A percentile compares a stretch with the other conserved stretches of the same genome.
Conservation (phyloP, 2,797 vertebrate species). For the Clarias laeviceps region DNA sequence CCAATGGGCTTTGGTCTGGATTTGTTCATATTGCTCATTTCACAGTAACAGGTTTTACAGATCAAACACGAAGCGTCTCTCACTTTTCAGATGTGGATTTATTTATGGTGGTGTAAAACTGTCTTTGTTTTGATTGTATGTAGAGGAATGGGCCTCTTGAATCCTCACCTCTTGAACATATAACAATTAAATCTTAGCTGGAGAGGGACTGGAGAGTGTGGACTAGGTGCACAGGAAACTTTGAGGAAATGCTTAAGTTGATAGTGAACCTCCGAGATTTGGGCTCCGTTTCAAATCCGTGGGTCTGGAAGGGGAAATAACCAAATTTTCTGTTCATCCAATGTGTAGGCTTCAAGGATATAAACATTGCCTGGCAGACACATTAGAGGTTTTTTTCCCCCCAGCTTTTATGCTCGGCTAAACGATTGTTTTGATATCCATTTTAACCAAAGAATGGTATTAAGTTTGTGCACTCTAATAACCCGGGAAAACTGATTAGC, state of each 20-base stretch:
- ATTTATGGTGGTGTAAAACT: slow-evolving; percentile 40
- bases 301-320: slow-evolving; percentile 54
- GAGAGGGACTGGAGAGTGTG: slow-evolving; percentile 60
- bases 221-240: slow-evolving; percentile 59
- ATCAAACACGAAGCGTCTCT: slow-evolving; percentile 11
- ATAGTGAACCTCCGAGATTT: slow-evolving; percentile 62
- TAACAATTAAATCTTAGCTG: slow-evolving; percentile 51
- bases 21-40: slow-evolving; percentile 18
- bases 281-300: slow-evolving; percentile 56
- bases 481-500: slow-evolving; percentile 64
- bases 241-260: slow-evolving; percentile 57
- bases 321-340: slow-evolving; percentile 41
- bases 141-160: slow-evolving; percentile 32
- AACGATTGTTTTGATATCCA: slow-evolving; percentile 16
- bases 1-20: slow-evolving; percentile 61
- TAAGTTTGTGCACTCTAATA: slow-evolving; percentile 50
- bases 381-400: background rate
- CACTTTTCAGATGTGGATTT: slow-evolving; percentile 33
- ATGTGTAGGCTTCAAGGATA: slow-evolving; percentile 51
- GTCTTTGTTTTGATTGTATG: slow-evolving; percentile 43
- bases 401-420: background rate
- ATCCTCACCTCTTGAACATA: slow-evolving; percentile 5
- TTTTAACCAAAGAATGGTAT: slow-evolving; percentile 28
- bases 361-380: slow-evolving; percentile 38
- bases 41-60: slow-evolving; percentile 26